A percentile compares a stretch with the other conserved stretches of the same genome.
These are phyloP conservation scores for Aphelenchoides fujianensis DNA, from an alignment of 1,140 invertebrate genomes.

Conservation along the genomic window DNA sequence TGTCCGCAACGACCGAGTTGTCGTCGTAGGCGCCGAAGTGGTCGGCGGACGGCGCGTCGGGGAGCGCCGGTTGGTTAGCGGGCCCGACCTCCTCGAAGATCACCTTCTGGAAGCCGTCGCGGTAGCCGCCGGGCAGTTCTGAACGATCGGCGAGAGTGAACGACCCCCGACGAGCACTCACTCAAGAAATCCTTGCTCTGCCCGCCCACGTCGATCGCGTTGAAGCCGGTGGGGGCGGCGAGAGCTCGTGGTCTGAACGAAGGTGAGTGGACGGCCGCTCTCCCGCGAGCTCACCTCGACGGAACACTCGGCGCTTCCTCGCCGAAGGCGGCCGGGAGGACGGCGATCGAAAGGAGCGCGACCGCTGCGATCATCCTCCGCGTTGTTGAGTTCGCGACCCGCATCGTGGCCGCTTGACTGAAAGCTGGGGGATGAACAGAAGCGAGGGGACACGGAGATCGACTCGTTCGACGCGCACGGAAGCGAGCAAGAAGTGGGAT, in stretches of 20 bases:
- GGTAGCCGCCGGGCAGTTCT: too few species aligned
- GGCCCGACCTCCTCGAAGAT: conserved; percentile 52
- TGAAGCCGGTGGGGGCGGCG: conserved; percentile 36
- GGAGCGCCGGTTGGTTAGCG: conserved; percentile 32
- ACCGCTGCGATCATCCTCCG: too few species aligned
- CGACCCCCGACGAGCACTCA: too few species aligned
- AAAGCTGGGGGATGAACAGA: too few species aligned
- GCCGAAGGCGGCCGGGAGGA: not conserved
- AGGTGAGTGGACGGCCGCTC: not conserved
- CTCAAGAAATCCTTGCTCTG: conserved; percentile 37
- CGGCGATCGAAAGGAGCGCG: too few species aligned
- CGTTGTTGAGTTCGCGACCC: too few species aligned
- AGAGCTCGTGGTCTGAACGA: conserved; percentile 23
- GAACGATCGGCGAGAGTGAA: too few species aligned
- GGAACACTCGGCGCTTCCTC: not conserved
- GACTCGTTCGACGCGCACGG: too few species aligned
- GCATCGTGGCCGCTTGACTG: too few species aligned
- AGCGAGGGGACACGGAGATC: too few species aligned
- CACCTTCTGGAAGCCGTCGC: conserved; percentile 55
- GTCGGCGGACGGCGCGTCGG: conserved; percentile 23
- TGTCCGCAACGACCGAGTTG: conserved; percentile 44
- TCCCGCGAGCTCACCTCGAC: not conserved
- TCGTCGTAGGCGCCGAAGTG: conserved; percentile 53
- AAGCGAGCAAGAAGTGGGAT: too few species aligned
- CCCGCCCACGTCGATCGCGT: conserved; percentile 35